These are phyloP conservation scores for Cheilosia pagana DNA, from an alignment of 2,888 invertebrate species.

Conservation along the genomic window DNA sequence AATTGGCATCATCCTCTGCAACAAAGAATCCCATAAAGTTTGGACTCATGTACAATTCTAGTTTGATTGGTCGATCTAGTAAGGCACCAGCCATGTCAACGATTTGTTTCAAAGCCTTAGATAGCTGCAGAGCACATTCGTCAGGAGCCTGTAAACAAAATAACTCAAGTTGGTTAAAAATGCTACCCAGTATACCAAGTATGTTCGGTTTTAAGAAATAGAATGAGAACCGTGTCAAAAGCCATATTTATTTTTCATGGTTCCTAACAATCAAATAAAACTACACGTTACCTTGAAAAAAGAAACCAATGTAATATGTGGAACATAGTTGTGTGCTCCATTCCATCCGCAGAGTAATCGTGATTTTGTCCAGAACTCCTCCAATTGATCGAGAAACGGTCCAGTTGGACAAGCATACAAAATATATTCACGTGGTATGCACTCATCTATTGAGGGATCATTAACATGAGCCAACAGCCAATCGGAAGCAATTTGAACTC, in stretches of 20 bases:
- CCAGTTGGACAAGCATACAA: slow-evolving; percentile 92
- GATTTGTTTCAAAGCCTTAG: slow-evolving; percentile 89
- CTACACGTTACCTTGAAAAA: slow-evolving; percentile 90
- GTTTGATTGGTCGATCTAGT: slow-evolving; percentile 87
- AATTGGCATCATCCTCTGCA: slow-evolving; percentile 91
- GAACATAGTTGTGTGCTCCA: slow-evolving; percentile 94
- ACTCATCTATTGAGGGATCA: slow-evolving; percentile 91
- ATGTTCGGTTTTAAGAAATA: no score
- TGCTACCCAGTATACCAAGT: no score
- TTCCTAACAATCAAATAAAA: no score
- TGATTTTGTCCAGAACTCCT: slow-evolving; percentile 91
- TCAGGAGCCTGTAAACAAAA: slow-evolving; percentile 88
- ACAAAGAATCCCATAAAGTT: slow-evolving; percentile 97
- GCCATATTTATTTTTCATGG: no score
- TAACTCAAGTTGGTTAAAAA: neutral
- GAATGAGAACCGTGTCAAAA: no score
- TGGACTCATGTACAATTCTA: slow-evolving; percentile 93
- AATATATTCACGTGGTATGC: slow-evolving; percentile 92
- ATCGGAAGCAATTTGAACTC: slow-evolving; percentile 94
- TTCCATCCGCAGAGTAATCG: slow-evolving; percentile 92
- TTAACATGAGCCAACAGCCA: slow-evolving; percentile 96
- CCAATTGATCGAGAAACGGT: slow-evolving; percentile 87
- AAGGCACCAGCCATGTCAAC: slow-evolving; percentile 88
- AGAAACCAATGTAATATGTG: slow-evolving; percentile 94
- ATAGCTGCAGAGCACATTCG: slow-evolving; percentile 88